Conservation (phyloP, 2,113 vertebrate genomes). For the Hydrolagus affinis region DNA sequence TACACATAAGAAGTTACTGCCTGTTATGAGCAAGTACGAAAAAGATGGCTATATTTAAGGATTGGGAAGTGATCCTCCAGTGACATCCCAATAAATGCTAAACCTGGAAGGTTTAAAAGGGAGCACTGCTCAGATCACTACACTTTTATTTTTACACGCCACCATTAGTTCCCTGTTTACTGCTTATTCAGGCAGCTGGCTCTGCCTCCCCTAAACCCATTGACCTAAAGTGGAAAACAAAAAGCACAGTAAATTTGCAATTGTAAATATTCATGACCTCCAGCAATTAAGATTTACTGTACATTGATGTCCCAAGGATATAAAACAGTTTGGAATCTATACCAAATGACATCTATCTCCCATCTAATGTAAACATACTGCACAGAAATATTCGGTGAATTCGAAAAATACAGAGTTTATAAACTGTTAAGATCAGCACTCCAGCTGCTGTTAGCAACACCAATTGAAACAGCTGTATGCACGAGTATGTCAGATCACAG, state of each 20-base stretch:
- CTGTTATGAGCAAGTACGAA: too few relatives aligned
- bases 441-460: neutral
- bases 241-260: neutral
- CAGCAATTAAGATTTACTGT: too few relatives aligned
- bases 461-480: neutral
- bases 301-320: too few relatives aligned
- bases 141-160: neutral
- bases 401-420: neutral
- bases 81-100: too few relatives aligned
- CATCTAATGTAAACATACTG: neutral
- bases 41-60: too few relatives aligned
- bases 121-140: neutral
- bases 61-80: too few relatives aligned
- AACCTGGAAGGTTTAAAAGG: neutral
- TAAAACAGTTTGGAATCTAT: too few relatives aligned
- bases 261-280: neutral
- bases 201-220: neutral
- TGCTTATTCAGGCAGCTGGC: neutral
- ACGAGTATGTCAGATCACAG: too few relatives aligned
- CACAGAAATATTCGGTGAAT: neutral
- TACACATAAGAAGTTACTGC: too few relatives aligned
- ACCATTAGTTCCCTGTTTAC: neutral
- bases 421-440: neutral
- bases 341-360: too few relatives aligned
- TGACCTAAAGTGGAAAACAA: neutral